Evolutionary conservation across 2,888 invertebrate genomes (phyloP).

Genomic region (Hesperia comma): DNA sequence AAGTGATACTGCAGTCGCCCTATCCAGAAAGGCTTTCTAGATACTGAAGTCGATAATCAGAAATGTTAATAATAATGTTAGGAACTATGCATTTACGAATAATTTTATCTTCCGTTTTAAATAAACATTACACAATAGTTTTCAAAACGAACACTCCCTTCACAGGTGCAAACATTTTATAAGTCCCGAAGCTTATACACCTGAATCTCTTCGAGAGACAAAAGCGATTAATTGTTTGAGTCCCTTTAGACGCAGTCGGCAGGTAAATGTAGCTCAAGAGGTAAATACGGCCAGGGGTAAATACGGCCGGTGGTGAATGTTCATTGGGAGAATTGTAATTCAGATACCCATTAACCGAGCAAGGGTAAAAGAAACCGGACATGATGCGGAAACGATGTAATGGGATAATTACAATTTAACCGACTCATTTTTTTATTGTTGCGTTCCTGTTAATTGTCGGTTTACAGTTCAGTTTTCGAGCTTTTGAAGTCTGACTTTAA

Average conservation of each 20-base stretch:
- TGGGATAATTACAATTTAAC: conserved; percentile 14
- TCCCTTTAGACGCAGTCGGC: conserved; percentile 27
- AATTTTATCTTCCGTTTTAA: too few species aligned
- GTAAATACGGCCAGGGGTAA: conserved; percentile 8
- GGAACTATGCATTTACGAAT: too few species aligned
- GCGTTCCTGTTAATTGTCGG: background rate
- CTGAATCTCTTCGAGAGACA: conserved; percentile 33
- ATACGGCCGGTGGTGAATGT: background rate
- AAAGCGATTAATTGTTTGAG: conserved; percentile 42
- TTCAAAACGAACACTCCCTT: conserved; percentile 4
- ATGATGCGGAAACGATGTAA: background rate
- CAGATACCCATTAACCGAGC: background rate
- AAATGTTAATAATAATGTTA: too few species aligned
- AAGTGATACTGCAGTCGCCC: too few species aligned
- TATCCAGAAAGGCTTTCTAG: too few species aligned
- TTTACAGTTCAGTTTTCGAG: background rate
- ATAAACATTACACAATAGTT: background rate
- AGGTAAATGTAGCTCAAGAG: conserved; percentile 19
- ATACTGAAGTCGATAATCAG: too few species aligned
- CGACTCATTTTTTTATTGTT: background rate
- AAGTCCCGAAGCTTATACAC: conserved; percentile 41
- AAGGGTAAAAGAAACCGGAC: conserved; percentile 12
- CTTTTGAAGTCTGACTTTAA: background rate
- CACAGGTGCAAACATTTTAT: conserved; percentile 14
- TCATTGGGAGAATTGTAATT: conserved; percentile 10